Percentiles rank a stretch among this genome's conserved stretches.
phyloP scores from a whole-genome alignment of 1,140 invertebrate species.

The Calliphora vicina region DNA sequence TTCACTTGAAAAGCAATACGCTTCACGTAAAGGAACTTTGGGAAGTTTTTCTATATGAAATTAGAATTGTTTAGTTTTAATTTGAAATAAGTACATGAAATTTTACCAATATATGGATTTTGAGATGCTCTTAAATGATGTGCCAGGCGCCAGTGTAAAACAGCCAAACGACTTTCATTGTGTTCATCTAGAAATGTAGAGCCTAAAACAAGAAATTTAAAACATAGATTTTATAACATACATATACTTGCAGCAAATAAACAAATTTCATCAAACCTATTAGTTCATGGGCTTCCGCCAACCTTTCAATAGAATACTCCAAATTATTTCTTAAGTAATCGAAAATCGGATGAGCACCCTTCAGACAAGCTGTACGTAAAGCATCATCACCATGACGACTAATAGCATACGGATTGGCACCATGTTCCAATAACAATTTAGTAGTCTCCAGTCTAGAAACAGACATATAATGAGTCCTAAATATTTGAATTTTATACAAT shows the following conservation, averaged over 20 bases:
- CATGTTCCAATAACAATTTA: conserved; percentile 79
- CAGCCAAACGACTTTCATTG: conserved; percentile 73
- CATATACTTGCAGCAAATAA: conserved; percentile 31
- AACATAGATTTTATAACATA: conserved; percentile 30
- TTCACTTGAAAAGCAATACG: conserved; percentile 74
- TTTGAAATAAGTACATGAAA: too few relatives aligned
- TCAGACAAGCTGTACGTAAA: conserved; percentile 87
- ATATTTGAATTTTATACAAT: not conserved
- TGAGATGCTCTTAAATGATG: conserved; percentile 67
- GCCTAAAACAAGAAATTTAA: conserved; percentile 41
- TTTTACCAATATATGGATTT: conserved; percentile 52
- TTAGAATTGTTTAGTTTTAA: conserved; percentile 7
- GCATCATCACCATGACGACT: conserved; percentile 90
- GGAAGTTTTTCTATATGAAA: conserved; percentile 67
- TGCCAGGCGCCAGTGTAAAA: conserved; percentile 75
- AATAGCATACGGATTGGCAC: conserved; percentile 78
- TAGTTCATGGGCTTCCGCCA: conserved; percentile 85
- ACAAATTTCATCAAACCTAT: conserved; percentile 70
- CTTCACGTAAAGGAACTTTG: conserved; percentile 66
- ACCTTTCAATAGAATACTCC: conserved; percentile 71
- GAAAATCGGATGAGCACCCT: conserved; percentile 85
- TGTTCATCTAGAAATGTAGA: conserved; percentile 85
- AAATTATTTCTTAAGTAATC: conserved; percentile 74
- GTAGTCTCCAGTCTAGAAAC: conserved; percentile 78
- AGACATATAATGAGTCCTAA: conserved; percentile 1